phyloP scores from a whole-genome alignment of 2,113 vertebrate genomes.

The Pipra filicauda region DNA sequence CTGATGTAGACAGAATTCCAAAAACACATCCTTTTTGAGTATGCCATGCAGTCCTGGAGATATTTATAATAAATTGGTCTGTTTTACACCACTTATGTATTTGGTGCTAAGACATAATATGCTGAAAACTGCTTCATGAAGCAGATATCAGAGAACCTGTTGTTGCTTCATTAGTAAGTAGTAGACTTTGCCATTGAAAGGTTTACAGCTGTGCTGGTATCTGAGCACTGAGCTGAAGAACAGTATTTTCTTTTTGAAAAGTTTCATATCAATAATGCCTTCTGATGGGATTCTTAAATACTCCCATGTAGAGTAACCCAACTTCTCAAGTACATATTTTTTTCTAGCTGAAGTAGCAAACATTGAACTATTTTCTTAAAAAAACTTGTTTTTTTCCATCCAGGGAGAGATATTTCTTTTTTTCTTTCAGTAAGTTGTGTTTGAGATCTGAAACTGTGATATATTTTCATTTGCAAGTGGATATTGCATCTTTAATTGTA shows the following conservation, averaged over 20 bases:
- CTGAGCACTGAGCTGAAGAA: not conserved
- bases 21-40: not conserved
- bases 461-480: conserved; percentile 58
- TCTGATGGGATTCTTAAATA: not conserved
- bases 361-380: not conserved
- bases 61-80: not conserved
- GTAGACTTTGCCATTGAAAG: not conserved
- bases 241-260: not conserved
- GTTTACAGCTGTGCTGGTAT: not conserved
- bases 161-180: not conserved
- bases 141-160: not conserved
- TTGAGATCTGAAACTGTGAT: conserved; percentile 41
- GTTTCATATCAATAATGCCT: not conserved
- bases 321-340: not conserved
- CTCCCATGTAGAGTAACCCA: not conserved
- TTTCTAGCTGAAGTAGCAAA: not conserved
- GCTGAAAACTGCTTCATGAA: not conserved
- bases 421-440: conserved; percentile 12
- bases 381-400: not conserved
- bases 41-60: not conserved
- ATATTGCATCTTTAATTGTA: conserved; percentile 53
- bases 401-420: not conserved
- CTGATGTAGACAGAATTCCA: not conserved
- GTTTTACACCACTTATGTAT: not conserved
- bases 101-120: not conserved